phyloP scores from a whole-genome alignment of 2,113 vertebrate genomes.

The Australoheros scitulus region DNA sequence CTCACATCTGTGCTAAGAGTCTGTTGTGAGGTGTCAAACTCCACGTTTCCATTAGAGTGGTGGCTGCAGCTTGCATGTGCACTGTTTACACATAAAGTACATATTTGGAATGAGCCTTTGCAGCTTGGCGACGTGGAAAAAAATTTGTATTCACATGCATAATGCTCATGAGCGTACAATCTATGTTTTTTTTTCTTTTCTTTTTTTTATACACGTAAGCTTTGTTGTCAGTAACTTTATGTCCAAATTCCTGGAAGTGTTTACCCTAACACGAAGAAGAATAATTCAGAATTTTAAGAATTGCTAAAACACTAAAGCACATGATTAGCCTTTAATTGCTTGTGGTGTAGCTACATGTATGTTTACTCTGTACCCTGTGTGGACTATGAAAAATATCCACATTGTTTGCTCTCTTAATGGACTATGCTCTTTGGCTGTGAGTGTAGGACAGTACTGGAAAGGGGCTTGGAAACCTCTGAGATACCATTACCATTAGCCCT shows the following conservation, averaged over 20 bases:
- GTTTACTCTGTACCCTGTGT: constrained; percentile 43
- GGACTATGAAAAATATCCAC: constrained; percentile 56
- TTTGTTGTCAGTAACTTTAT: constrained; percentile 25
- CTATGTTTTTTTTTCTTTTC: neutral
- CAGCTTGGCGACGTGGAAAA: constrained; percentile 36
- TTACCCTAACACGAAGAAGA: neutral
- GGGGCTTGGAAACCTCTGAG: constrained; percentile 68
- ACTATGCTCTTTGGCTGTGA: constrained; percentile 58
- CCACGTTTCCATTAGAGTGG: constrained; percentile 36
- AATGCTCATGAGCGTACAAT: neutral
- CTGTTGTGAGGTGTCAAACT: constrained; percentile 51
- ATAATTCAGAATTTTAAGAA: constrained; percentile 17
- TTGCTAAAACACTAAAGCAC: constrained; percentile 6
- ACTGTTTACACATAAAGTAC: constrained; percentile 14
- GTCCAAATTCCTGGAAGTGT: constrained; percentile 27
- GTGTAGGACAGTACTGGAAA: constrained; percentile 45
- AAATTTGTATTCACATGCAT: constrained; percentile 8
- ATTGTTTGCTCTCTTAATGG: constrained; percentile 82
- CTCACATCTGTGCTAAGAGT: constrained; percentile 69
- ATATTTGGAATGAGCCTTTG: neutral
- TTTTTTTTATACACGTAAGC: constrained; percentile 1
- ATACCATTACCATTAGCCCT: constrained; percentile 76
- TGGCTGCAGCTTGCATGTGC: neutral
- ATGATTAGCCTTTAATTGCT: constrained; percentile 27
- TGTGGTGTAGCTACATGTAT: constrained; percentile 6